A percentile compares a stretch with the other conserved stretches of the same genome.
phyloP scores from a whole-genome alignment of 2,113 vertebrate species.

The Sylvilagus bachmani region DNA sequence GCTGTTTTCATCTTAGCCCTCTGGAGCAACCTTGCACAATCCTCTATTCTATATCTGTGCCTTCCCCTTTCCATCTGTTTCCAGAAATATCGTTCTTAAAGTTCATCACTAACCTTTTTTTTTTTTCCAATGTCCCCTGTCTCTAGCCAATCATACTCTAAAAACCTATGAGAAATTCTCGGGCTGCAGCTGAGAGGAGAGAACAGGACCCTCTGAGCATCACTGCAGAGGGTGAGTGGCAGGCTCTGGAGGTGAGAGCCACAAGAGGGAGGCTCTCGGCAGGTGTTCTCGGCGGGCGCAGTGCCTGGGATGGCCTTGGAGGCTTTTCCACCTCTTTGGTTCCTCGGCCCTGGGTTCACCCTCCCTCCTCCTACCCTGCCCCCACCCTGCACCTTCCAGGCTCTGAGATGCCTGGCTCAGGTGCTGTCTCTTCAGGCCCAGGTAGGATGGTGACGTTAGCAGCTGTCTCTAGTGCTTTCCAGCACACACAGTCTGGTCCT shows the following conservation, averaged over 20 bases:
- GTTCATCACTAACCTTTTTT: no score
- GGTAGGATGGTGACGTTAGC: no score
- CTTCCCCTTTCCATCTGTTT: no score
- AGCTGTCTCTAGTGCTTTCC: not conserved
- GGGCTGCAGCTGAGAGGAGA: not conserved
- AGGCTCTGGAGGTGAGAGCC: fast-evolving
- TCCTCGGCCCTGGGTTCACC: not conserved
- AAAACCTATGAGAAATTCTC: no score
- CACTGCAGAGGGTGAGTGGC: fast-evolving
- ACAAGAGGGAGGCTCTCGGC: not conserved
- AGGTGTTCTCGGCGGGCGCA: not conserved
- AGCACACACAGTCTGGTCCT: not conserved
- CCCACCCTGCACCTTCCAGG: fast-evolving
- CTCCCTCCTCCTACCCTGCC: not conserved
- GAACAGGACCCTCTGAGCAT: fast-evolving
- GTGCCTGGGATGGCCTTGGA: no score
- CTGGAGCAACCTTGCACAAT: no score
- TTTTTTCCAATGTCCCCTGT: no score
- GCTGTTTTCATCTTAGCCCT: no score
- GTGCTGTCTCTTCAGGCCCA: not conserved
- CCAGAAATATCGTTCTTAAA: no score
- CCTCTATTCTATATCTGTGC: no score
- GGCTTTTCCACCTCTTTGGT: not conserved
- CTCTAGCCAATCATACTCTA: no score
- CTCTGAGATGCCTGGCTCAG: not conserved